Percentiles rank a stretch among this genome's conserved stretches.
Conservation (phyloP, 2,113 vertebrate genomes). For the Globicephala melas region DNA sequence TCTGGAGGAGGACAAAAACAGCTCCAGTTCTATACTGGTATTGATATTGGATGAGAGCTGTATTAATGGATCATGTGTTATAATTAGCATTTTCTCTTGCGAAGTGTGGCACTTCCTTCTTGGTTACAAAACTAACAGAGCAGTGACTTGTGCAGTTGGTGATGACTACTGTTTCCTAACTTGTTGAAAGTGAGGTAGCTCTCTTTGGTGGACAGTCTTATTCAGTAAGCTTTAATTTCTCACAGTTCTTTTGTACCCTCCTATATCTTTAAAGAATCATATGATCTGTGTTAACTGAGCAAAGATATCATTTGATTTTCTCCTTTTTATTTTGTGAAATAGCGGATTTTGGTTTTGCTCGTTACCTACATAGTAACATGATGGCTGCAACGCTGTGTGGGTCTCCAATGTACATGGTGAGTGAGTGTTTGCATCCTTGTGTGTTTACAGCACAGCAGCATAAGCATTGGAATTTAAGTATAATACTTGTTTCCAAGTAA, state of each 20-base stretch:
- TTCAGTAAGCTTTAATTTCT: constrained; percentile 10
- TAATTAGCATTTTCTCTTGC: constrained; percentile 69
- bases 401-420: constrained; percentile 99
- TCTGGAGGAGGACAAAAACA: not conserved
- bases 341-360: constrained; percentile 99
- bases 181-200: constrained; percentile 35
- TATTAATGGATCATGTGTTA: constrained; percentile 66
- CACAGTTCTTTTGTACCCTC: not conserved
- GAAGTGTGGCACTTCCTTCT: constrained; percentile 43
- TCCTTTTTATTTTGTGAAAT: constrained; percentile 71
- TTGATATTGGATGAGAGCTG: constrained; percentile 59
- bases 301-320: constrained; percentile 43
- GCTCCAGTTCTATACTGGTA: constrained; percentile 52
- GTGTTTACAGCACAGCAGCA: not conserved
- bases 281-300: constrained; percentile 23
- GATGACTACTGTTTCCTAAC: constrained; percentile 54
- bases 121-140: constrained; percentile 63
- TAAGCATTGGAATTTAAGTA: not conserved
- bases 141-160: constrained; percentile 48
- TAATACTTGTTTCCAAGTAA: not conserved
- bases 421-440: constrained; percentile 78
- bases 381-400: constrained; percentile 98
- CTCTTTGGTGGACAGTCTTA: not conserved
- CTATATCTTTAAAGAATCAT: constrained; percentile 43
- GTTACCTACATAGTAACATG: constrained; percentile 99